phyloP scores from a whole-genome alignment of 2,888 invertebrate species.

The Nemotelus nigrinus region DNA sequence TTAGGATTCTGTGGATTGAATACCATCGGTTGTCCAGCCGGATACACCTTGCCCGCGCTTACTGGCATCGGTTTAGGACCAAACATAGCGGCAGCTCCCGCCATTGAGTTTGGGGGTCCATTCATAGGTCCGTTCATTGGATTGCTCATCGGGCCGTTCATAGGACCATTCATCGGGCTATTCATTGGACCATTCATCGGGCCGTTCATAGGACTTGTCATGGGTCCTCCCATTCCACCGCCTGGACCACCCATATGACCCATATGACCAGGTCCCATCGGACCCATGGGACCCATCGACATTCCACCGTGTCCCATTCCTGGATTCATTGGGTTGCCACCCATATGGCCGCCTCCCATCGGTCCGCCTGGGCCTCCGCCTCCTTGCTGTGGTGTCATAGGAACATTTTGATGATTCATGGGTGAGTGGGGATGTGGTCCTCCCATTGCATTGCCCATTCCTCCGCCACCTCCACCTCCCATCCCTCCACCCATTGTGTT shows the following conservation, averaged over 20 bases:
- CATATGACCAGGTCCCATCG: constrained; percentile 56
- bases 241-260: constrained; percentile 67
- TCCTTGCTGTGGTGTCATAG: constrained; percentile 66
- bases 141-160: constrained; percentile 62
- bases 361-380: constrained; percentile 63
- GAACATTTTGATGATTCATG: constrained; percentile 64
- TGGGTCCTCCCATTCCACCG: constrained; percentile 58
- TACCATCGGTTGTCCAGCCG: constrained; percentile 95
- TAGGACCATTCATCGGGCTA: constrained; percentile 67
- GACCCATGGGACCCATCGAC: constrained; percentile 67
- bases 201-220: constrained; percentile 52
- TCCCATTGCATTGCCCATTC: constrained; percentile 55
- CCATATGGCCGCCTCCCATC: constrained; percentile 59
- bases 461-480: constrained; percentile 53
- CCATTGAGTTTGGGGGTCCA: constrained; percentile 54
- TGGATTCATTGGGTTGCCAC: constrained; percentile 60
- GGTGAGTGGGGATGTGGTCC: constrained; percentile 56
- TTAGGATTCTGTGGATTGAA: constrained; percentile 98
- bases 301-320: constrained; percentile 62
- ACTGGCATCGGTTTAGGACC: constrained; percentile 92
- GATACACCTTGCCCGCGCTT: constrained; percentile 89
- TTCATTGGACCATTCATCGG: constrained; percentile 54
- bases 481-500: constrained; percentile 65
- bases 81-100: constrained; percentile 54
- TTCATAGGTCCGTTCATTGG: constrained; percentile 48